Evolutionary conservation across 1,140 invertebrate species (phyloP).

Genomic region (Drosophila bipectinata): DNA sequence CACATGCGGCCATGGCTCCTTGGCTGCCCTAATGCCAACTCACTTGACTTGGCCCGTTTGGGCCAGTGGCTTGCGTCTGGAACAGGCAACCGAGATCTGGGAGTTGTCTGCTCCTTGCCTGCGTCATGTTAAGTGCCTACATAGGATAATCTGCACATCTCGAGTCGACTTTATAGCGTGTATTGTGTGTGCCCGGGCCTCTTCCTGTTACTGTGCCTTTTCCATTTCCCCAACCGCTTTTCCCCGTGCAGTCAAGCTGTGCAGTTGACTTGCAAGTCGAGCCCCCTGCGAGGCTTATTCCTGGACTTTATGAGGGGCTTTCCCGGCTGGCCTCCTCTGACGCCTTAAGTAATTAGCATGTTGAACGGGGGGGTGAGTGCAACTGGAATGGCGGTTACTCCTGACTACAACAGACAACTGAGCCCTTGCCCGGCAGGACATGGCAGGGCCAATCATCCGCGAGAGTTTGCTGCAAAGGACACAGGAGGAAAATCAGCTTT

Average conservation of each 20-base stretch:
- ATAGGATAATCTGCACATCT: conserved; percentile 76
- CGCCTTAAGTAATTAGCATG: conserved; percentile 77
- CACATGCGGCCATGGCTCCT: conserved; percentile 39
- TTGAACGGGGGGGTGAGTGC: conserved; percentile 15
- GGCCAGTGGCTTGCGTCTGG: conserved; percentile 9
- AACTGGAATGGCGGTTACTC: too few relatives aligned
- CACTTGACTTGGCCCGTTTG: conserved; percentile 47
- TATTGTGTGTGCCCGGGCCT: conserved; percentile 42
- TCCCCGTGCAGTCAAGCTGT: conserved; percentile 67
- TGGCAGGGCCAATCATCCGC: conserved; percentile 49
- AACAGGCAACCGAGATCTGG: conserved; percentile 6
- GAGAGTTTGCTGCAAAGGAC: conserved; percentile 1
- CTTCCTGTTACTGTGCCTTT: background rate
- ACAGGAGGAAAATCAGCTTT: background rate
- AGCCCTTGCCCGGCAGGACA: conserved; percentile 4
- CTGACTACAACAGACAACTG: conserved; percentile 29
- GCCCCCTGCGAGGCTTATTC: conserved; percentile 16
- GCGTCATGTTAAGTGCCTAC: conserved; percentile 74
- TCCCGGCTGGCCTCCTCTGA: conserved; percentile 20
- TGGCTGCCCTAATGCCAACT: conserved; percentile 43
- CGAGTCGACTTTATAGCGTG: conserved; percentile 62
- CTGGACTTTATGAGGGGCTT: conserved; percentile 49
- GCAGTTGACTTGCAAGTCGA: conserved; percentile 61
- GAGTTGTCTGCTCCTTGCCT: conserved; percentile 28
- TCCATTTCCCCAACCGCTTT: background rate